phyloP scores from a whole-genome alignment of 2,888 invertebrate genomes.

The Lasioglossum morio region DNA sequence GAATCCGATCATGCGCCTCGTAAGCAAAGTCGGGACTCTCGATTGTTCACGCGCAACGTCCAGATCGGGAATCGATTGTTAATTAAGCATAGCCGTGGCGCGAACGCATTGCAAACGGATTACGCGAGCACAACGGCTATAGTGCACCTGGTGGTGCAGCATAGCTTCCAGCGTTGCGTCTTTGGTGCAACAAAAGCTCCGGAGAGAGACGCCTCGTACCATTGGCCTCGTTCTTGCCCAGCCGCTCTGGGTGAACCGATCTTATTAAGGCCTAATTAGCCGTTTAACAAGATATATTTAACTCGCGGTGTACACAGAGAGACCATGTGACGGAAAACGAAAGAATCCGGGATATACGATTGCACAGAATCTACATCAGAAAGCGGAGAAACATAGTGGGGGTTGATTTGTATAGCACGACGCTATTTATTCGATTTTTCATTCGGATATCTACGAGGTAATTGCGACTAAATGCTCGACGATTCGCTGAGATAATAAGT shows the following conservation, averaged over 20 bases:
- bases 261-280: constrained; percentile 82
- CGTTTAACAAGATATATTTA: constrained; percentile 83
- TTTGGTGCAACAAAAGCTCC: constrained; percentile 69
- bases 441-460: constrained; percentile 50
- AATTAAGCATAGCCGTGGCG: constrained; percentile 8
- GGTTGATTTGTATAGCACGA: not conserved
- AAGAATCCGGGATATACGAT: constrained; percentile 36
- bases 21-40: constrained; percentile 7
- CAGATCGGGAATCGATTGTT: constrained; percentile 20
- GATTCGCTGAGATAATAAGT: constrained; percentile 45
- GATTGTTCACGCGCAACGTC: constrained; percentile 17
- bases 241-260: constrained; percentile 76
- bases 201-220: constrained; percentile 61
- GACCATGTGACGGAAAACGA: constrained; percentile 52
- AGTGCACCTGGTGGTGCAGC: not conserved
- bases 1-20: constrained; percentile 18
- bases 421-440: not conserved
- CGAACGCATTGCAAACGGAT: not conserved
- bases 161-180: not conserved
- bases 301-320: constrained; percentile 67
- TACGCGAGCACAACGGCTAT: not conserved
- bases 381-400: not conserved
- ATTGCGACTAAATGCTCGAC: constrained; percentile 23
- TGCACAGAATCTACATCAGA: not conserved
- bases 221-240: constrained; percentile 76